These are phyloP conservation scores for Aspidiotus destructor DNA, from an alignment of 2,888 invertebrate species.

Conservation along the genomic window DNA sequence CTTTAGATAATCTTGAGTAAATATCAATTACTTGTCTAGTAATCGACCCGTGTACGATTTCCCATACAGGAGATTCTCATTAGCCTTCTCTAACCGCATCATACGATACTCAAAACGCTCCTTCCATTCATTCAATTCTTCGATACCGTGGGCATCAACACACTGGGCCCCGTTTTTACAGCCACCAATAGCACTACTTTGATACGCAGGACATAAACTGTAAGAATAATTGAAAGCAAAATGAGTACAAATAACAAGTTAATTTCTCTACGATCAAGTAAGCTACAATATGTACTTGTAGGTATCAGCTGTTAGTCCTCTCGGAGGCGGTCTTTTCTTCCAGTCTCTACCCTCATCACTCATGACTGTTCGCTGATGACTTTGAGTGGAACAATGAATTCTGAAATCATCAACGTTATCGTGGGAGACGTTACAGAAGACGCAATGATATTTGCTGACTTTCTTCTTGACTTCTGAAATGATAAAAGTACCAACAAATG, in stretches of 20 bases:
- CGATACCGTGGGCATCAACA: conserved; percentile 61
- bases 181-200: conserved; percentile 44
- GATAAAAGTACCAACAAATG: background rate
- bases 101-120: conserved; percentile 58
- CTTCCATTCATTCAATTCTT: conserved; percentile 64
- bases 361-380: conserved; percentile 57
- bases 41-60: conserved; percentile 52
- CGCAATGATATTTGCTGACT: conserved; percentile 41
- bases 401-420: conserved; percentile 48
- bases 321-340: conserved; percentile 59
- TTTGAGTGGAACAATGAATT: conserved; percentile 53
- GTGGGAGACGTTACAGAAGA: conserved; percentile 51
- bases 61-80: conserved; percentile 59
- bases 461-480: conserved; percentile 38
- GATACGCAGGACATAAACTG: conserved; percentile 35
- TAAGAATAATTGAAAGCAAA: conserved; percentile 6
- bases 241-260: background rate
- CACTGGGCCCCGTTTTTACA: conserved; percentile 64
- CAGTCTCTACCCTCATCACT: conserved; percentile 59
- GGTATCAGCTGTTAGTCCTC: conserved; percentile 55
- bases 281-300: conserved; percentile 43
- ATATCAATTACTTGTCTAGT: conserved; percentile 47
- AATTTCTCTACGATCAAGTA: too few species aligned
- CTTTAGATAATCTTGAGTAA: conserved; percentile 3
- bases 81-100: conserved; percentile 54